A percentile compares a stretch with the other conserved stretches of the same genome.
Evolutionary conservation across 2,797 vertebrate genomes (phyloP).

Genomic region (Coreius guichenoti): DNA sequence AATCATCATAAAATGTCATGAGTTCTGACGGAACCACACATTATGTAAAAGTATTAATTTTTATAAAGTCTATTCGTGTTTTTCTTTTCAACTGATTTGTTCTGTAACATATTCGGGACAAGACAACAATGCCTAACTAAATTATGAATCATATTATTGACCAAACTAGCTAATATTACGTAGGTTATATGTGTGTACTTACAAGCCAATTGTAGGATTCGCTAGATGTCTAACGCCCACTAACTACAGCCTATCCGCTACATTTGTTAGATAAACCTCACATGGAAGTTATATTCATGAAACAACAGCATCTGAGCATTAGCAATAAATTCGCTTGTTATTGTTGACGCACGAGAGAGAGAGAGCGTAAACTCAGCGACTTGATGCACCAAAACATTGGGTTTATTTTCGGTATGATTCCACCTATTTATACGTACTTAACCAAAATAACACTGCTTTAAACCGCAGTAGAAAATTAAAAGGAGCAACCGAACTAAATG

Average conservation of each 20-base stretch:
- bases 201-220: background rate
- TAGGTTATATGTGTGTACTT: background rate
- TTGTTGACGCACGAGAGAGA: too few species aligned
- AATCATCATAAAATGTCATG: background rate
- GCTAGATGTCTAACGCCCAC: background rate
- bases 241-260: background rate
- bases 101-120: background rate
- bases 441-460: background rate
- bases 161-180: background rate
- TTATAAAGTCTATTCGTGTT: background rate
- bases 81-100: background rate
- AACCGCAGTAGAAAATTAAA: background rate
- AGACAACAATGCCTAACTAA: background rate
- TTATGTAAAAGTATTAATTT: background rate
- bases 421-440: background rate
- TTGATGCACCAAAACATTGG: background rate
- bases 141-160: background rate
- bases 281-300: conserved; percentile 7
- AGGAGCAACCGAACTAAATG: background rate
- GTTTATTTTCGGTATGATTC: background rate
- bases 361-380: background rate
- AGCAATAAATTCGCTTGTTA: background rate
- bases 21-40: background rate
- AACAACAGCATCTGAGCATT: background rate
- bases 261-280: background rate